Base-by-base conservation (phyloP, 2,888 invertebrate genomes). In the Drosophila trichaetosa region DNA sequence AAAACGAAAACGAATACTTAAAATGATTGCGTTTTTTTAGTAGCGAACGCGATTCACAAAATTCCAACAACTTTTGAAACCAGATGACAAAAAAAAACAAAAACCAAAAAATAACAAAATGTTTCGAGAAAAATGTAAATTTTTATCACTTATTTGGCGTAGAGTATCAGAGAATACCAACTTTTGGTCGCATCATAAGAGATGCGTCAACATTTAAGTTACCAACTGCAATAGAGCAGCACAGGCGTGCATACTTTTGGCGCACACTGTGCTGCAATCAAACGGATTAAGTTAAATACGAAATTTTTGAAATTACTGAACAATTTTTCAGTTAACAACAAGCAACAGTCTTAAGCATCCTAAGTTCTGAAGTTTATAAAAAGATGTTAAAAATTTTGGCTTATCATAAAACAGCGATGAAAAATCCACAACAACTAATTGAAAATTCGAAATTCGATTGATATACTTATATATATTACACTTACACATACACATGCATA, bases 11-110 rank as follows among this genome's bases (percentile, higher is more conserved):
- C 54, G 62, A 79, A 69, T 73, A 67, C 59, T 71, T 73, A 79
- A 76, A 80, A 72, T 73, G 72, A 91, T 92, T 92, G 92, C 92
- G 92, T 92, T 92, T 92, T 92, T 92, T 92, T 92, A 92, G 92
- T 92, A 92, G 92, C 92, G 84, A 90, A 90, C 90, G 91, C 91
- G 91, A 91, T 88, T 91, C 79, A 76, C 82, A 79, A 90, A 90
- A 89, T 86, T 85, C 58, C 63, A 60, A 74, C 68, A 63, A 76
- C 65, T 83, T 79, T 78, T 61, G 82, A 77, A 69, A 79, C 62
- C 42, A 61, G 73, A 81, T 51, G 31, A 74, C 40, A 68, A 53
- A 57, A 66, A 60, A 49, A 68, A 53, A 57, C 64, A 60, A 49
- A 60, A 49, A 48, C 64, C 58, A 49, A 48, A 8, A 24, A 24